Evolutionary conservation across 92 coral and sea anemone species (phyloP).

Genomic region (Pocillopora grandis): DNA sequence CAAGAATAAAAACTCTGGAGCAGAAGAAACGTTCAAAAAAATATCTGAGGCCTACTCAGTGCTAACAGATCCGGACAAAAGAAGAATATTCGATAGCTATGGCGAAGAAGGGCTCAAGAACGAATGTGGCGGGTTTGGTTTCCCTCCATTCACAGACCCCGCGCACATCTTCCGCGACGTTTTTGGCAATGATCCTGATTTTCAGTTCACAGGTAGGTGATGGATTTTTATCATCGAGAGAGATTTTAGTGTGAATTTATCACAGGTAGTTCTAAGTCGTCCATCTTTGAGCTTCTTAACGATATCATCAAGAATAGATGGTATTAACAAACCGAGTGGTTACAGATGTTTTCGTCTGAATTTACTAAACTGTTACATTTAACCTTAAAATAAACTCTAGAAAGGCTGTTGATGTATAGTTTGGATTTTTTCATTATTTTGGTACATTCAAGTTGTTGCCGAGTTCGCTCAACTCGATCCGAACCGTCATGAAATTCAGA

Average conservation of each 20-base stretch:
- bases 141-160: constrained; percentile 72
- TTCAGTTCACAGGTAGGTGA: constrained; percentile 64
- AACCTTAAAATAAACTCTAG: neutral
- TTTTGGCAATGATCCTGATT: constrained; percentile 80
- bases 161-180: constrained; percentile 81
- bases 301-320: neutral
- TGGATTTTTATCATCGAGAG: neutral
- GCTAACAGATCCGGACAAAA: constrained; percentile 79
- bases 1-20: constrained; percentile 89
- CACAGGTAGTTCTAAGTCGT: neutral
- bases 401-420: neutral
- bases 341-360: neutral
- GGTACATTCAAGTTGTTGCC: neutral
- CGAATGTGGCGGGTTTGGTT: constrained; percentile 53
- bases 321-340: neutral
- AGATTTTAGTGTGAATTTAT: neutral
- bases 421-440: neutral
- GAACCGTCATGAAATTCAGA: neutral
- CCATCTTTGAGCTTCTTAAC: neutral
- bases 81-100: constrained; percentile 82
- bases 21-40: constrained; percentile 89
- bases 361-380: constrained; percentile 17
- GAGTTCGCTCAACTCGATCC: neutral
- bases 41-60: constrained; percentile 95
- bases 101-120: constrained; percentile 96